Evolutionary conservation across 2,888 invertebrate genomes (phyloP).

Genomic region (Ectemnius cavifrons): DNA sequence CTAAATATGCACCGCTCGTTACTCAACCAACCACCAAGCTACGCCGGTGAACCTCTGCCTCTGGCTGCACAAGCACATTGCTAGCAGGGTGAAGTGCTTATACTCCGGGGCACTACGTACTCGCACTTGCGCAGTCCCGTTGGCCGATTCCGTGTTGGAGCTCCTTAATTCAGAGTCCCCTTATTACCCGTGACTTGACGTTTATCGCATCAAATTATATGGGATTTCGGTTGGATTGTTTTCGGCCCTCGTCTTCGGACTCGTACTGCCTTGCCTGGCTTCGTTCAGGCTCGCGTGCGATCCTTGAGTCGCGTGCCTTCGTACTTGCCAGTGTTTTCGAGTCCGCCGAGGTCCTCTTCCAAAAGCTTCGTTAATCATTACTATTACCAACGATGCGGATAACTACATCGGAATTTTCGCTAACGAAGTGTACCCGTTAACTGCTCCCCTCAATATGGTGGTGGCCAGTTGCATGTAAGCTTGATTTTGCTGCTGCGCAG

Average conservation of each 20-base stretch:
- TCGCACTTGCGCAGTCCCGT: background rate
- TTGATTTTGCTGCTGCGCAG: constrained; percentile 48
- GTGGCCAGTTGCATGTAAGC: background rate
- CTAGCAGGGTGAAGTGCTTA: background rate
- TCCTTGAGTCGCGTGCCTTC: no score
- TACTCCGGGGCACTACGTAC: background rate
- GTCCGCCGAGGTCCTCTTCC: no score
- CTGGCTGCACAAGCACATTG: constrained; percentile 12
- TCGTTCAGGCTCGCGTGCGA: background rate
- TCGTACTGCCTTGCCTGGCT: background rate
- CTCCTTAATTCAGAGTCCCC: constrained; percentile 51
- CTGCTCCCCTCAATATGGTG: background rate
- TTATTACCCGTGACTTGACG: constrained; percentile 49
- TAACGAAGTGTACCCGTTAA: no score
- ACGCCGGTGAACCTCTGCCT: constrained; percentile 48
- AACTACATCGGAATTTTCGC: no score
- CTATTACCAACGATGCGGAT: no score
- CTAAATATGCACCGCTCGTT: constrained; percentile 66
- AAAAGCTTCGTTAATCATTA: no score
- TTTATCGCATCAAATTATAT: constrained; percentile 50
- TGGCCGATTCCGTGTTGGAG: constrained; percentile 46
- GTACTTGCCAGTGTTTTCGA: no score
- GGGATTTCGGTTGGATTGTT: constrained; percentile 35
- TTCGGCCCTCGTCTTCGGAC: background rate
- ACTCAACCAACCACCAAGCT: constrained; percentile 61